Conservation (phyloP, 2,888 invertebrate species). For the Drosophila melanosoma region DNA sequence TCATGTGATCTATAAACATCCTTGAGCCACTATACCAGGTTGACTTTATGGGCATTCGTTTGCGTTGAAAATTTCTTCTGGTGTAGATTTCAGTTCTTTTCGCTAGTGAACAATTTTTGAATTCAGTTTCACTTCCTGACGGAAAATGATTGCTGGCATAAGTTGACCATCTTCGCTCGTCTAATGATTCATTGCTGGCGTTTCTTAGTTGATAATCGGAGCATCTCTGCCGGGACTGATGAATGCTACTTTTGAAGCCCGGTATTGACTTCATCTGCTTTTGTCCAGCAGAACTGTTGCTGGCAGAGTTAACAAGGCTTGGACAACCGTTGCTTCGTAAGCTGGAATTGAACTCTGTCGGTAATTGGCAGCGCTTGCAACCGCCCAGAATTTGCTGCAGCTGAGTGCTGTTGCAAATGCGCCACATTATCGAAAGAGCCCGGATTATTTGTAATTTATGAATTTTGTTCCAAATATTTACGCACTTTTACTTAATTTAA, state of each 20-base stretch:
- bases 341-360: conserved; percentile 13
- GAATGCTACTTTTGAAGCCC: neutral
- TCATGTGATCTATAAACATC: neutral
- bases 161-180: neutral
- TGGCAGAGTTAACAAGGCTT: neutral
- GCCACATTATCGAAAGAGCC: conserved; percentile 31
- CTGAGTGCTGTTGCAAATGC: conserved; percentile 30
- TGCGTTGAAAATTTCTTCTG: neutral
- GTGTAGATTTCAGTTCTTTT: neutral
- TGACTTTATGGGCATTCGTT: neutral
- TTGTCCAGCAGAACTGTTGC: neutral
- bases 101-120: neutral
- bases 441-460: neutral
- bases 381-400: conserved; percentile 24
- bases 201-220: neutral
- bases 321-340: neutral
- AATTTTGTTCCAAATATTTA: conserved; percentile 36
- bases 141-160: neutral
- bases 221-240: neutral
- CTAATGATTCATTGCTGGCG: neutral
- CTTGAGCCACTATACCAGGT: neutral
- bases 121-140: neutral
- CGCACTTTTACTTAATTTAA: conserved; percentile 8
- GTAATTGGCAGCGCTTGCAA: conserved; percentile 10
- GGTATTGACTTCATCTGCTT: neutral